Evolutionary conservation across 2,888 invertebrate species (phyloP).

Genomic region (Leptarthrus brevirostris): DNA sequence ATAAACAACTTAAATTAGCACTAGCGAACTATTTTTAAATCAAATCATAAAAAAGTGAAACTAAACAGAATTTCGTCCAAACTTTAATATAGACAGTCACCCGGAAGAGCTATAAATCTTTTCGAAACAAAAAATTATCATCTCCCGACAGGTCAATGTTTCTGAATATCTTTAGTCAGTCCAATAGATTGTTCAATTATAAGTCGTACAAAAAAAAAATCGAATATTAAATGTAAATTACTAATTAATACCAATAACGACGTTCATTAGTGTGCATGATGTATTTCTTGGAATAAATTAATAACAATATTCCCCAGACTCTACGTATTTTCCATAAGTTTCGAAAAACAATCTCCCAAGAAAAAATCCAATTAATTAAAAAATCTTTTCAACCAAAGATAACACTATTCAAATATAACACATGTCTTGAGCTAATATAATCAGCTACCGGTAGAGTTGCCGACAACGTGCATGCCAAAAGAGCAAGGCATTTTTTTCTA

Average conservation of each 20-base stretch:
- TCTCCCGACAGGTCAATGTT: too few relatives aligned
- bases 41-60: too few relatives aligned
- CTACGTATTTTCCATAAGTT: not conserved
- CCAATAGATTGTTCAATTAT: too few relatives aligned
- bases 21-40: too few relatives aligned
- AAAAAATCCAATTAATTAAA: conserved; percentile 38
- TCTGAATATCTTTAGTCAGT: too few relatives aligned
- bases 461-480: not conserved
- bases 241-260: conserved; percentile 33
- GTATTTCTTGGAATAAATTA: conserved; percentile 15
- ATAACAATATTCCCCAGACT: conserved; percentile 2
- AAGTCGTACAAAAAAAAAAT: too few relatives aligned
- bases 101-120: too few relatives aligned
- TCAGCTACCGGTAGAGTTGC: conserved; percentile 25
- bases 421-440: conserved; percentile 26
- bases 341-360: conserved; percentile 15
- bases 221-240: conserved; percentile 18
- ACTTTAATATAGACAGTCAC: too few relatives aligned
- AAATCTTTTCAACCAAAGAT: conserved; percentile 27
- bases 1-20: too few relatives aligned
- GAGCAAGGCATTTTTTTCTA: conserved; percentile 18
- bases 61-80: too few relatives aligned
- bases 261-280: conserved; percentile 17
- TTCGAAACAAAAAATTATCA: too few relatives aligned
- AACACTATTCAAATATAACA: conserved; percentile 9